Base-by-base conservation (phyloP, 2,113 vertebrate genomes). In the Machaerirhynchus nigripectus region DNA sequence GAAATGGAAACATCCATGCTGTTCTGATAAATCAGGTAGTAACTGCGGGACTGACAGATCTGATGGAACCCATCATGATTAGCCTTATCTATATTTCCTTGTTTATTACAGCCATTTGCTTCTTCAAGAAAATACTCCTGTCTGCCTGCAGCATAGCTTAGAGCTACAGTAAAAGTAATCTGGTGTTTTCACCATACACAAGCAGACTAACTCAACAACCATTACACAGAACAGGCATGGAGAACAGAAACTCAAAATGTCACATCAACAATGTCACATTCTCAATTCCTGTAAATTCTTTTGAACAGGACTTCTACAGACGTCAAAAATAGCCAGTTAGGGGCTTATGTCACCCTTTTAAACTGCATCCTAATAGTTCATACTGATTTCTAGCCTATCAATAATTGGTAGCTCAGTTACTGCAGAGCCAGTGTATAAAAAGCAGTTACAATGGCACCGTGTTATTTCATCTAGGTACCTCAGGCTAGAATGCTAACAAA, bases 71-170 rank as follows among this genome's bases (percentile, higher is more conserved):
- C 70, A 88, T 61, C 23, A 16, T 79, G 80, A 84, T 74, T 94
- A 92, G 56, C 55, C 44, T 83, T 22, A 78, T 92, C 87, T 95
- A 11, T 92, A 95, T 96, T 85, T 95, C 90, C 82, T 94, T 95
- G 56, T 96, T 96, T 97, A 92, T 95, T 96, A 87, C 64, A 96
- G 67, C 12, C 69, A 74, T 94, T 91, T 95, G 95, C 90, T 96
- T 84, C 89, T 96, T 96, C 93, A 96, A 82, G 89, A 94, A 97
- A 97, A 85, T 71, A 89, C 18, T 90, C 60, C 77, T 52, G 86
- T 95, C 79, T 97, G 94, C 90, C 93, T 95, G 73, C 35, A 96
- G 94, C 80, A 95, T 67, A 96, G 49, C 83, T 95, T 81, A 84
- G 35, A 89, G 84, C 49, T 78, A 95, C 44, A 73, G 60, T 71